These are phyloP conservation scores for Idaea biselata DNA, from an alignment of 2,888 invertebrate genomes.

Conservation along the genomic window DNA sequence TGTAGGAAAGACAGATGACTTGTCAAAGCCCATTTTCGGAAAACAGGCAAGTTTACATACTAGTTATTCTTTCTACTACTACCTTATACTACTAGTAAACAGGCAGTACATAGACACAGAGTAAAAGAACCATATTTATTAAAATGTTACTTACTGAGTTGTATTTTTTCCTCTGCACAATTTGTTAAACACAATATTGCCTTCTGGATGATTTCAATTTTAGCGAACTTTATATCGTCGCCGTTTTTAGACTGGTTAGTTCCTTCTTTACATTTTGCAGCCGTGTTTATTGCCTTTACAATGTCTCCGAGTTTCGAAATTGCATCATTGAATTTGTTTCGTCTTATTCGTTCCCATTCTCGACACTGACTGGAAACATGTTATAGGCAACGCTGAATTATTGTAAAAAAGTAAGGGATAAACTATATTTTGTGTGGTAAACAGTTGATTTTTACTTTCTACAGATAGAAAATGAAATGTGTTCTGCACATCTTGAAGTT, in stretches of 20 bases:
- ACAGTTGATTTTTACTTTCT: not conserved
- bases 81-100: too few relatives aligned
- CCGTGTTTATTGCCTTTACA: constrained; percentile 47
- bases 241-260: constrained; percentile 36
- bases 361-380: constrained; percentile 77
- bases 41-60: too few relatives aligned
- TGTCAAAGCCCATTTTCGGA: too few relatives aligned
- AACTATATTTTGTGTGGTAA: not conserved
- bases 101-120: too few relatives aligned
- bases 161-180: constrained; percentile 58
- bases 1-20: too few relatives aligned
- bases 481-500: not conserved
- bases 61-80: too few relatives aligned
- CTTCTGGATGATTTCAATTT: constrained; percentile 70
- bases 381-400: not conserved
- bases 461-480: not conserved
- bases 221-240: constrained; percentile 65
- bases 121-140: too few relatives aligned
- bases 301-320: constrained; percentile 62
- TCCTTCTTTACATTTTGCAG: constrained; percentile 39
- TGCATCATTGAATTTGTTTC: constrained; percentile 83
- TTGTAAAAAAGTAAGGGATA: not conserved
- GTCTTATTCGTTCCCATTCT: constrained; percentile 86
- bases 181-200: constrained; percentile 62
- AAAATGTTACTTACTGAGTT: constrained; percentile 57